Conservation (phyloP, 2,113 vertebrate genomes). For the Parus major region DNA sequence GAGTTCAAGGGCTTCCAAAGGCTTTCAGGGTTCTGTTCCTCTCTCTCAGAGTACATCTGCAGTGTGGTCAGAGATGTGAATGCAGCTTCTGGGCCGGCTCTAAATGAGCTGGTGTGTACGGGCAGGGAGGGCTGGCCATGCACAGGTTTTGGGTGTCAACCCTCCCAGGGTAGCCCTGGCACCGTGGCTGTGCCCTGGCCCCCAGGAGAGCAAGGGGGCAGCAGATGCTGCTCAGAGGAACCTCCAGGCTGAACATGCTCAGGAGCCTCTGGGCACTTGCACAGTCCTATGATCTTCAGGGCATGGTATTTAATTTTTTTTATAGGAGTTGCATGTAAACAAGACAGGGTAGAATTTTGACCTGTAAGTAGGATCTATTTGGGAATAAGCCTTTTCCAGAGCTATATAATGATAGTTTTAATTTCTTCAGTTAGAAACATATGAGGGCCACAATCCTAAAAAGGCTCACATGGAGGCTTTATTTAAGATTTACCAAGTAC, state of each 20-base stretch:
- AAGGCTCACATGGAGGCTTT: background rate
- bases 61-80: background rate
- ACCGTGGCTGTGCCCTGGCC: fast-evolving
- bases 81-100: background rate
- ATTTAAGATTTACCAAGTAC: constrained; percentile 37
- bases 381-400: constrained; percentile 37
- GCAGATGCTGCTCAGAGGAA: background rate
- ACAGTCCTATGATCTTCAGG: background rate
- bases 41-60: background rate
- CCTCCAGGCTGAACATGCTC: background rate
- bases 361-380: constrained; percentile 23
- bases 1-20: background rate
- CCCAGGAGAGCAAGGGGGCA: fast-evolving
- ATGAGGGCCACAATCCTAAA: background rate
- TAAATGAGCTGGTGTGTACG: fast-evolving
- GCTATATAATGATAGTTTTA: constrained; percentile 31
- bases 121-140: background rate
- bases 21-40: background rate
- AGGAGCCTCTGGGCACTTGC: background rate
- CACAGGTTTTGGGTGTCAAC: fast-evolving
- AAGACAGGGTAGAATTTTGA: constrained; percentile 13
- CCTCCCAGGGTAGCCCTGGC: background rate
- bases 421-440: constrained; percentile 43
- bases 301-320: background rate
- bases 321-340: background rate